A percentile compares a stretch with the other conserved stretches of the same genome.
phyloP scores from a whole-genome alignment of 35 echinoderm and acorn worm genomes.

The Apostichopus japonicus region DNA sequence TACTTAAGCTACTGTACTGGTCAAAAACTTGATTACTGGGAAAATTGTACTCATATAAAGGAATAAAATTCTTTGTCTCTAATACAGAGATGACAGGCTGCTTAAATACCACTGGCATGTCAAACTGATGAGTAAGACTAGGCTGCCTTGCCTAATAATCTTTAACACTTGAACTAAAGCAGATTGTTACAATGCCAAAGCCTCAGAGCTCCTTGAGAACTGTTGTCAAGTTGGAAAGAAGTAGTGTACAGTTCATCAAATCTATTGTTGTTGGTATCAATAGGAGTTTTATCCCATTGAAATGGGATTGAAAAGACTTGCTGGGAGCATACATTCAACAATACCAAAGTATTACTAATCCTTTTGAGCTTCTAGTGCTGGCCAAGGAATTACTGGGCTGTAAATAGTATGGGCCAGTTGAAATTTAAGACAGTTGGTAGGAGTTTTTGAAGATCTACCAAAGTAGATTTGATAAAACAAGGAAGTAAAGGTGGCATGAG shows the following conservation, averaged over 20 bases:
- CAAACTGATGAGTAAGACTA: constrained; percentile 1
- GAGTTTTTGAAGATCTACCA: too few relatives aligned
- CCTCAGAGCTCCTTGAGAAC: constrained; percentile 10
- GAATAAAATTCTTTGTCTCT: neutral
- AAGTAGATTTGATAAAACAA: too few relatives aligned
- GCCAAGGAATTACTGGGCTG: constrained; percentile 7
- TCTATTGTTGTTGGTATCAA: constrained; percentile 34
- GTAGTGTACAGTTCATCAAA: constrained; percentile 39
- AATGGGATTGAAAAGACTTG: neutral
- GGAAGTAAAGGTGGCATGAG: too few relatives aligned
- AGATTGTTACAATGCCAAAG: constrained; percentile 2
- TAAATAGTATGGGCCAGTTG: neutral
- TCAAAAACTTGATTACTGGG: neutral
- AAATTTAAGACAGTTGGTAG: neutral
- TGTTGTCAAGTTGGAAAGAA: constrained; percentile 32
- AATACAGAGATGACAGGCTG: neutral
- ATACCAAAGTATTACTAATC: neutral
- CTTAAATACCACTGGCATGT: neutral
- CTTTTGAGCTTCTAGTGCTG: constrained; percentile 3
- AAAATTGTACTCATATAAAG: neutral
- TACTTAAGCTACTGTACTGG: too few relatives aligned
- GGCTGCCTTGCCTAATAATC: constrained; percentile 3
- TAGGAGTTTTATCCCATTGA: constrained; percentile 27
- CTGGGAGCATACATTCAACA: constrained; percentile 29
- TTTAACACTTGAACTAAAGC: constrained; percentile 41